Conservation (phyloP, 1,140 invertebrate species). For the Aphelinus atriplicis region DNA sequence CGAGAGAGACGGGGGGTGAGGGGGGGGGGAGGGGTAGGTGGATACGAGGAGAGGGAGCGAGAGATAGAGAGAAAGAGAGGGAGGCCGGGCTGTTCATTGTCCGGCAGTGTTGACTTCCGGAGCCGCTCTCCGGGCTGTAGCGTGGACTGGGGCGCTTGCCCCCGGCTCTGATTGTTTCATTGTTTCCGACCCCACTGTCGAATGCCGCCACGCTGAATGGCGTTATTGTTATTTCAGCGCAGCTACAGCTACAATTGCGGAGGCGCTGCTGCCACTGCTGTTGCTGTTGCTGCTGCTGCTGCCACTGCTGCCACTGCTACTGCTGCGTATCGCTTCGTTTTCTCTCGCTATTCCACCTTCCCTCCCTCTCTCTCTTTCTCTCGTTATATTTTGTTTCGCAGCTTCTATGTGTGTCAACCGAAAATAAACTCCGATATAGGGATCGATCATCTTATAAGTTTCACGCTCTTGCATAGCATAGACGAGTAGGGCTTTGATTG, state of each 20-base stretch:
- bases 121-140: background rate
- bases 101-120: conserved; percentile 63
- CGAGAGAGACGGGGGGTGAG: background rate
- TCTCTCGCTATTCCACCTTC: background rate
- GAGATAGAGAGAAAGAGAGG: too few relatives aligned
- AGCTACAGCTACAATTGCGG: conserved; percentile 55
- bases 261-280: background rate
- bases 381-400: too few relatives aligned
- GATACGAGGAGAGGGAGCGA: background rate
- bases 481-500: too few relatives aligned
- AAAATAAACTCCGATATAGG: too few relatives aligned
- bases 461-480: too few relatives aligned
- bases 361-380: too few relatives aligned
- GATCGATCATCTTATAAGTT: too few relatives aligned
- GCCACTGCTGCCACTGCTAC: background rate
- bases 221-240: conserved; percentile 61
- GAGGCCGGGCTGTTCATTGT: conserved; percentile 49
- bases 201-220: conserved; percentile 59
- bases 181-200: conserved; percentile 63
- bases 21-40: background rate
- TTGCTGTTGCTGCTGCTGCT: too few relatives aligned
- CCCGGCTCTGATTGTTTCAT: conserved; percentile 62
- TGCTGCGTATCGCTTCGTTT: background rate
- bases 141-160: conserved; percentile 11
- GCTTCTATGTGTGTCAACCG: too few relatives aligned